Conservation (phyloP, 2,113 vertebrate species). For the Nesoenas mayeri region DNA sequence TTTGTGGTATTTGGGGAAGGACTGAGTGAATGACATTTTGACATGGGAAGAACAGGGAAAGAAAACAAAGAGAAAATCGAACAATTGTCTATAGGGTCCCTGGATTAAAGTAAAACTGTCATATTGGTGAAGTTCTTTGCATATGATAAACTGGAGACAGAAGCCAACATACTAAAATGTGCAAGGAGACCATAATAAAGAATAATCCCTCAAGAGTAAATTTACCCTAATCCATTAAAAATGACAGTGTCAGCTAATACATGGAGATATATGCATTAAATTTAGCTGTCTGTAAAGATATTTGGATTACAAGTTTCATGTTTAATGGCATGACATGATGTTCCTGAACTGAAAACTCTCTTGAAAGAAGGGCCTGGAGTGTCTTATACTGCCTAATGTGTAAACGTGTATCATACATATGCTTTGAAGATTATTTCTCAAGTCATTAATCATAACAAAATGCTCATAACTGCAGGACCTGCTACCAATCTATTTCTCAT, state of each 20-base stretch:
- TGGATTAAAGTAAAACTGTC: not conserved
- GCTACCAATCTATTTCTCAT: not conserved
- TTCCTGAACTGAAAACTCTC: not conserved
- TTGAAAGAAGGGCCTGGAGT: not conserved
- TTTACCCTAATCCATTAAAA: not conserved
- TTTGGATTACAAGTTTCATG: not conserved
- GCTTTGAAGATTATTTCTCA: not conserved
- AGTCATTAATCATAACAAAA: not conserved
- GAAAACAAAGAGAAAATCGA: not conserved
- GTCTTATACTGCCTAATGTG: not conserved
- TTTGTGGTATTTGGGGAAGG: not conserved
- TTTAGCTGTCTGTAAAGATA: not conserved
- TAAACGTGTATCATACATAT: not conserved
- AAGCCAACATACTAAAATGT: not conserved
- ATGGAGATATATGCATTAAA: not conserved
- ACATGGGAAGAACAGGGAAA: not conserved
- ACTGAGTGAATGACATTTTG: not conserved
- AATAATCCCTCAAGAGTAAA: not conserved
- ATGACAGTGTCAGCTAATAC: not conserved
- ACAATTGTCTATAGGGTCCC: not conserved
- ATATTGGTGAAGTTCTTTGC: not conserved
- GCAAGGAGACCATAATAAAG: not conserved
- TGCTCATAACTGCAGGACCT: not conserved
- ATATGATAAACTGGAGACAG: not conserved
- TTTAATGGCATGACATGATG: not conserved